Conservation (phyloP, 2,888 invertebrate species). For the Pachycephus smyrnensis region DNA sequence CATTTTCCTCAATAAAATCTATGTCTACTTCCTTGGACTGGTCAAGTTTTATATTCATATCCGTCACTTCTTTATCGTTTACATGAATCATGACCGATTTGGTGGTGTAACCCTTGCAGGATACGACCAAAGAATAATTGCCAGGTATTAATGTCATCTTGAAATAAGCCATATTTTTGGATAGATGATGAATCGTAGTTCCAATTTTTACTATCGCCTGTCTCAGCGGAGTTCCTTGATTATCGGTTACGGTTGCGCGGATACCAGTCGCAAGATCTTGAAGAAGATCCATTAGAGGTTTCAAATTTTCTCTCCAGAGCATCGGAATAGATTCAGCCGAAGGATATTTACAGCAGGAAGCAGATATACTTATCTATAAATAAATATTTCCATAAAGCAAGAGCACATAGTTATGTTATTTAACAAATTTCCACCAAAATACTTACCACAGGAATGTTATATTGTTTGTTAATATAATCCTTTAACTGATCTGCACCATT, state of each 20-base stretch:
- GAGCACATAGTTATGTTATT: neutral
- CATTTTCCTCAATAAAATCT: constrained; percentile 8
- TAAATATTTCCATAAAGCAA: neutral
- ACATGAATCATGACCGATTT: constrained; percentile 68
- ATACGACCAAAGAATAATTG: constrained; percentile 73
- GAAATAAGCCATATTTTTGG: constrained; percentile 78
- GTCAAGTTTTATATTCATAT: constrained; percentile 57
- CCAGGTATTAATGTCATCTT: constrained; percentile 80
- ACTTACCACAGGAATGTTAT: constrained; percentile 72
- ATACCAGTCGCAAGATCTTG: constrained; percentile 54
- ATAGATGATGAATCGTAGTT: constrained; percentile 73
- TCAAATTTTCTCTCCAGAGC: constrained; percentile 63
- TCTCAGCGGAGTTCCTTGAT: constrained; percentile 74
- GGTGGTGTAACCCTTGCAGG: constrained; percentile 73
- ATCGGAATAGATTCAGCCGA: constrained; percentile 58
- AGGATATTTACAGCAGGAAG: constrained; percentile 89
- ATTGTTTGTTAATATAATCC: constrained; percentile 71
- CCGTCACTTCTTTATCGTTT: constrained; percentile 59
- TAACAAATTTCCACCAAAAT: neutral
- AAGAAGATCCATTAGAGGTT: constrained; percentile 55
- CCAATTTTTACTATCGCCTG: constrained; percentile 79
- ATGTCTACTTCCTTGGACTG: constrained; percentile 23
- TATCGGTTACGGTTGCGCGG: constrained; percentile 71
- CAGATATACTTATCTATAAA: constrained; percentile 54
- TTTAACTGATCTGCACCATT: constrained; percentile 48